Evolutionary conservation across 1,140 invertebrate genomes (phyloP), one percentile per base, ranked within the genome.

Genomic region (Anagrus nilaparvatae): DNA sequence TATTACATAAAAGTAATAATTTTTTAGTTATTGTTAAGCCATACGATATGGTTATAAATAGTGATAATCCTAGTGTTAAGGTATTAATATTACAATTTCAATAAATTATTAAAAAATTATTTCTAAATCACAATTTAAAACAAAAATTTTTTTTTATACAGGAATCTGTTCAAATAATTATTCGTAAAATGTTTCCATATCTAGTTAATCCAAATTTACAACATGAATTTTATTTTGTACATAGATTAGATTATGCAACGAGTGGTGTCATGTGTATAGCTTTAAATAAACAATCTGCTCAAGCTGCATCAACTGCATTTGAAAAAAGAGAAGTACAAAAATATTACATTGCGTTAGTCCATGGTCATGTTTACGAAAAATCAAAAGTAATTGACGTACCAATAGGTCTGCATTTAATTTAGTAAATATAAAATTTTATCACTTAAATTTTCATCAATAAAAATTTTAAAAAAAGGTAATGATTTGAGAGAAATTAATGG

Each of bases 201-300:
- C 51, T 80, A 16, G 69, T 66, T 0, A 75, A 78, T 56, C 60
- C 69, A 12, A 72, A 69, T 30, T 67, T 84, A n/a, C 49, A 55
- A 20, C 66, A 77, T 71, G 60, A 75, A 48, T 83, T 81, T 59
- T 75, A 83, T 52, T 87, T 87, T 58, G 73, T 79, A 4, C 84
- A 87, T 54, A 71, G 85, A 10, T 59, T 89, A n/a, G 84, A 89
- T 60, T 87, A 77, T 68, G 73, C 79, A 0, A 87, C 84, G 0
- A 87, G 82, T 65, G 85, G 85, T 4, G 70, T 83, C 2, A 69
- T 87, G 2, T 85, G 82, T 46, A 70, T 88, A 36, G 82, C 81
- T 6, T 71, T 82, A 40, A 78, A 74, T 50, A 84, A 83, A 60
- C 58, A 64, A 21, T 75, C 81, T 1, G 81, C 82, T 12, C 61